Evolutionary conservation across 2,888 invertebrate species (phyloP), one percentile per base, ranked within the genome.

Genomic region (Tenthredo mesomela): DNA sequence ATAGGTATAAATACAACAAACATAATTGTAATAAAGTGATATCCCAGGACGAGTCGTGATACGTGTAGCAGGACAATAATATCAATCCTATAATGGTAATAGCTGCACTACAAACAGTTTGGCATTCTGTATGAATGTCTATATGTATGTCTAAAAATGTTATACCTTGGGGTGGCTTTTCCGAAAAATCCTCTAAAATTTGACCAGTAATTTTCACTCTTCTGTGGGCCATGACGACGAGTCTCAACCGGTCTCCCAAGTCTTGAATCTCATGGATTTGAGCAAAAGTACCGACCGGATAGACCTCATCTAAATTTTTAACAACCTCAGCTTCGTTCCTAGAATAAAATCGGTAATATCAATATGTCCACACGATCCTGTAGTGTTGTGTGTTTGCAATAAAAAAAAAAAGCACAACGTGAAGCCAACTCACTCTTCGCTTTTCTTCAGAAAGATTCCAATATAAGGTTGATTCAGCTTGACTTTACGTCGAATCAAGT

Each of bases 191-290:
- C 88, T 98, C 97, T 87, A 96, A 93, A 88, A 98, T 95, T 93
- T 97, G 97, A 10, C 96, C 96, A 0, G 96, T 96, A 50, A 98
- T 96, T 92, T 95, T 96, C 61, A 98, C 97, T 87, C 99, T 95
- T 85, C 99, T 94, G 93, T 99, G 98, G 0, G 98, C 99, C 96
- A 98, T 98, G 10, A 99, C 97, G 5, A 99, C 98, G 90, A 99
- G 95, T 85, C 98, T 95, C 78, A 99, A 93, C 92, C 97, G 97
- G 91, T 97, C 98, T 7, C 98, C 99, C 92, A 98, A 95, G 92
- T 99, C 99, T 92, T 99, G 98, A 94, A 99, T 96, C 93, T 99
- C 99, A 89, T 98, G 98, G 88, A 99, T 99, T 94, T 99, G 99
- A 10, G 98, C 99, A 93, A 99, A 99, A 2, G 99, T 98, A 10